Conservation (phyloP, 2,113 vertebrate species). For the Petrocephalus microphthalmus region DNA sequence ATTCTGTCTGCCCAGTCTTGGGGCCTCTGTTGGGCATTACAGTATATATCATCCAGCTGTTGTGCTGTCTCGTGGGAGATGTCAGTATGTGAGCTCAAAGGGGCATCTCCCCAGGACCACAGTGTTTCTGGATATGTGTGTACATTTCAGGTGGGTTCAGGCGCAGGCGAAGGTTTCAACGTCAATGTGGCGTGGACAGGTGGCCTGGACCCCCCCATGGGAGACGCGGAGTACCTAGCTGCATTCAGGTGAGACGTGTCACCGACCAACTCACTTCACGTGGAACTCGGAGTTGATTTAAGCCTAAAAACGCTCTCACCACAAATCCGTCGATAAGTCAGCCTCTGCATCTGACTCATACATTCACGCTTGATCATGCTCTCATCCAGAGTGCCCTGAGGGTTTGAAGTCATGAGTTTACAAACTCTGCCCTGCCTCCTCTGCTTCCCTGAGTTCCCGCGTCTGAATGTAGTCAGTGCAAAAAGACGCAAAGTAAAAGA, state of each 20-base stretch:
- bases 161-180: conserved; percentile 77
- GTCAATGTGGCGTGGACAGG: conserved; percentile 87
- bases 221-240: conserved; percentile 87
- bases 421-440: background rate
- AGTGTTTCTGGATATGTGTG: background rate
- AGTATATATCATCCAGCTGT: background rate
- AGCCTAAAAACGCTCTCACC: background rate
- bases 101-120: background rate
- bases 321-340: background rate
- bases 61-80: background rate
- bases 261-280: background rate
- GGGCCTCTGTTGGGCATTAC: background rate
- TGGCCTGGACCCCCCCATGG: conserved; percentile 80
- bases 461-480: background rate
- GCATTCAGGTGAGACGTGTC: conserved; percentile 75
- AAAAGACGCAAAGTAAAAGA: background rate
- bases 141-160: conserved; percentile 71
- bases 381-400: background rate
- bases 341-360: background rate
- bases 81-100: background rate
- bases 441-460: background rate
- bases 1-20: conserved; percentile 47
- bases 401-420: background rate
- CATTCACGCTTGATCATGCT: background rate
- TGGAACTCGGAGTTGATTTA: background rate